These are phyloP conservation scores for Ctenodactylus gundi DNA, from an alignment of 2,113 vertebrate genomes.

Conservation along the genomic window DNA sequence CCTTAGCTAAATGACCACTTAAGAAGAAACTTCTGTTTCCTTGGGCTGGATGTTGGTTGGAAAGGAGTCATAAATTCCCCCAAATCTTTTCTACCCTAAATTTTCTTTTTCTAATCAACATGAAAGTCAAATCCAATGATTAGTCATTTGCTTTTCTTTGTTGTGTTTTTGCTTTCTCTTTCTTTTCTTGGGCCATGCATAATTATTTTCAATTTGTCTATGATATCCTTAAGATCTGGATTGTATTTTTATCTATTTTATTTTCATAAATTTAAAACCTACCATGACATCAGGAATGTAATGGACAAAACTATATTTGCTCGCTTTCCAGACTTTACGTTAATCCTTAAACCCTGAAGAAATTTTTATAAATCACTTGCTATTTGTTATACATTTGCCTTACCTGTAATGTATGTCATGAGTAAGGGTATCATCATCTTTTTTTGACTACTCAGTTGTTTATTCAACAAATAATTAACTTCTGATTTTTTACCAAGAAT, in stretches of 20 bases:
- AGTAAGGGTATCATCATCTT: background rate
- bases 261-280: background rate
- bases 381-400: background rate
- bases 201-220: background rate
- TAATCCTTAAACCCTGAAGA: background rate
- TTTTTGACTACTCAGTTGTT: background rate
- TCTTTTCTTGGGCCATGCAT: background rate
- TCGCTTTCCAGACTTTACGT: background rate
- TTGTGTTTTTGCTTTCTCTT: background rate
- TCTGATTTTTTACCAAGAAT: background rate
- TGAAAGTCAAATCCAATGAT: background rate
- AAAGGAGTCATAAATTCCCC: background rate
- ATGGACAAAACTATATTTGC: background rate
- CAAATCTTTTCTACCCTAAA: background rate
- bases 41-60: background rate
- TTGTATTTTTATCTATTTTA: background rate
- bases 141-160: background rate
- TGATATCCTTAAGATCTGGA: background rate
- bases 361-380: background rate
- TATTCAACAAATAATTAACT: background rate
- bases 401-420: background rate
- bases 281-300: background rate
- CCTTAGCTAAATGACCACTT: background rate
- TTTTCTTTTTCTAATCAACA: background rate
- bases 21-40: background rate